phyloP scores from a whole-genome alignment of 1,140 invertebrate genomes.

The Brachionus asplanchnoidis region DNA sequence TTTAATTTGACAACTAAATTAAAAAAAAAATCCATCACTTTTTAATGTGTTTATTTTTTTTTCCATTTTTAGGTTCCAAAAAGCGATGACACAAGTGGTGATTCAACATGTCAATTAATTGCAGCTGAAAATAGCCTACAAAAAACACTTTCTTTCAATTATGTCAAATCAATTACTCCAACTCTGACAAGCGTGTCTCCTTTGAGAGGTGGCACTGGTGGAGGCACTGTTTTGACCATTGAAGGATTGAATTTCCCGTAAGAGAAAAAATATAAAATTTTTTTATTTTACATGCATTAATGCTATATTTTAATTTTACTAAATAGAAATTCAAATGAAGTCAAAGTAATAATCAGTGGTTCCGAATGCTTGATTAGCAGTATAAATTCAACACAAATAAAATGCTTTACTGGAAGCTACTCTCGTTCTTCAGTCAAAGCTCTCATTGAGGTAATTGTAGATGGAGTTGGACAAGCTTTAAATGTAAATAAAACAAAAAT shows the following conservation, averaged over 20 bases:
- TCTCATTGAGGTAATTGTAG: background rate
- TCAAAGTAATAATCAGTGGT: constrained; percentile 19
- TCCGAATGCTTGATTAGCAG: background rate
- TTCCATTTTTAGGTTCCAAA: background rate
- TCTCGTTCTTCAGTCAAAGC: background rate
- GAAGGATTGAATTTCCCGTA: constrained; percentile 45
- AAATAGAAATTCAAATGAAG: constrained; percentile 28
- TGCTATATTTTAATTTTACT: too few relatives aligned
- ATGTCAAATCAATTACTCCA: constrained; percentile 31
- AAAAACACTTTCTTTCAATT: background rate
- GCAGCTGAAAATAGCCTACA: background rate
- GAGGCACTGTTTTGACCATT: constrained; percentile 45
- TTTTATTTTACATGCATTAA: too few relatives aligned
- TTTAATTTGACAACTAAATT: background rate
- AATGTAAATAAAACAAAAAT: background rate
- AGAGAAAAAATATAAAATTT: background rate
- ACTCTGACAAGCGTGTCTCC: constrained; percentile 43
- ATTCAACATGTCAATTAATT: background rate
- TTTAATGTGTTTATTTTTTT: background rate
- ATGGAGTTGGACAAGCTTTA: constrained; percentile 13
- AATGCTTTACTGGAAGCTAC: constrained; percentile 21
- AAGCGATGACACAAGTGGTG: background rate
- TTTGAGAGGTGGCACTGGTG: constrained; percentile 44
- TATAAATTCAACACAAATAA: background rate
- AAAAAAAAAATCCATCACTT: background rate